Evolutionary conservation across 2,888 invertebrate species (phyloP), one percentile per base, ranked within the genome.

Genomic region (Epinotia nisella): DNA sequence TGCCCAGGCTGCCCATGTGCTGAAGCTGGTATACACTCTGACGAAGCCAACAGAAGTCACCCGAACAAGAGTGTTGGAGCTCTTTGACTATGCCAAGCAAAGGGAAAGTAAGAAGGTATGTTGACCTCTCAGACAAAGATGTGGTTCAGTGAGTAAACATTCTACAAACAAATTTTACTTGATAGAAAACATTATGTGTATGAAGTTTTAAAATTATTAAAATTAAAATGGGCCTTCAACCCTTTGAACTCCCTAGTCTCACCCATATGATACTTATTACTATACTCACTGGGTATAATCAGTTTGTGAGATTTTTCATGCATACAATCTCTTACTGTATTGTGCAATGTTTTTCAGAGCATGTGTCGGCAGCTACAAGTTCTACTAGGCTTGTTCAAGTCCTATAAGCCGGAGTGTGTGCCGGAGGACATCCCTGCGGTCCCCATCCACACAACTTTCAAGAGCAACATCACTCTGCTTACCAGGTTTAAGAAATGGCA

Each of bases 401-500:
- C 94, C 0, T 93, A 91, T 78, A 91, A 87, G 77, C 94, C 94
- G 0, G 93, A 94, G 76, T 90, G 87, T 85, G 94, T 94, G 1
- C 94, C 94, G 0, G 94, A 94, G 75, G 86, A 90, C 76, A 78
- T 94, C 0, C 92, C 93, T 0, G 89, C 90, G 1, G 86, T 92
- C 53, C 89, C 93, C 1, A 84, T 92, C 71, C 89, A 92, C 71
- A 87, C 87, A 35, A 87, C 88, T 7, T 94, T 94, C 76, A 90
- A 85, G 77, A 78, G 90, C 15, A 92, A 93, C 78, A 73, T 75
- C 3, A 76, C 77, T 41, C 78, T 94, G 4, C 73, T 89, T 15
- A 78, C 76, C n/a, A 86, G 90, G 67, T 94, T 94, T 67, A 86
- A 82, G 71, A 85, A 79, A 41, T 84, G 82, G 71, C 91, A 92